These are phyloP conservation scores for Hyphantria cunea DNA, from an alignment of 1,140 invertebrate species.

Conservation along the genomic window DNA sequence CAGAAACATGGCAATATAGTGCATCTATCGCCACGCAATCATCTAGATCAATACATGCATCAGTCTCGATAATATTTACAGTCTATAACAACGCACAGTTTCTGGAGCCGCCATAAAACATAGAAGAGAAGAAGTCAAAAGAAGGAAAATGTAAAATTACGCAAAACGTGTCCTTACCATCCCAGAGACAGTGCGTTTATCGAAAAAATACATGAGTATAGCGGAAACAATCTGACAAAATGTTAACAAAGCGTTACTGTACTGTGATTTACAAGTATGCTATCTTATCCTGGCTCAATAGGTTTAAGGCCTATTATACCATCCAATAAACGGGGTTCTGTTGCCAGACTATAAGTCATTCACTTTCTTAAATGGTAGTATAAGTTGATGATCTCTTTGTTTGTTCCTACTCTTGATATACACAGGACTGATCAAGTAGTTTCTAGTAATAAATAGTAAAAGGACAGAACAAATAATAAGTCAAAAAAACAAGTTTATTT, in stretches of 20 bases:
- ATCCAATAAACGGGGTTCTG: too few species aligned
- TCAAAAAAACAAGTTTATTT: too few species aligned
- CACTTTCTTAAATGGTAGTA: too few species aligned
- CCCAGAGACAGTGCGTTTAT: slow-evolving; percentile 61
- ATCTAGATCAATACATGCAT: slow-evolving; percentile 28
- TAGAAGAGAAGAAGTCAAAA: slow-evolving; percentile 37
- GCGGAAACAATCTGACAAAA: slow-evolving; percentile 52
- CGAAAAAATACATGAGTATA: slow-evolving; percentile 56
- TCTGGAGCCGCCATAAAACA: slow-evolving; percentile 57
- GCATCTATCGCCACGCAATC: slow-evolving; percentile 22
- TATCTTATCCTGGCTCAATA: slow-evolving; percentile 2
- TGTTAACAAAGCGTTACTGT: slow-evolving; percentile 47
- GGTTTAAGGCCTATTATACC: too few species aligned
- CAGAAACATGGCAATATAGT: slow-evolving; percentile 43
- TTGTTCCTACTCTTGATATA: too few species aligned
- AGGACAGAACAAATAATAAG: too few species aligned
- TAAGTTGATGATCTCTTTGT: too few species aligned
- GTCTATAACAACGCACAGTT: slow-evolving; percentile 34
- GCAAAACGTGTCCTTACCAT: slow-evolving; percentile 68
- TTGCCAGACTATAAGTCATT: too few species aligned
- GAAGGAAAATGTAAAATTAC: slow-evolving; percentile 44
- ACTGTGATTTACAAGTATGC: slow-evolving; percentile 42
- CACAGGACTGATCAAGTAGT: too few species aligned
- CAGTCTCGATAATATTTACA: slow-evolving; percentile 24
- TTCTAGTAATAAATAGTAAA: too few species aligned